Conservation (phyloP, 2,888 invertebrate genomes). For the Ganaspis brasiliensis region DNA sequence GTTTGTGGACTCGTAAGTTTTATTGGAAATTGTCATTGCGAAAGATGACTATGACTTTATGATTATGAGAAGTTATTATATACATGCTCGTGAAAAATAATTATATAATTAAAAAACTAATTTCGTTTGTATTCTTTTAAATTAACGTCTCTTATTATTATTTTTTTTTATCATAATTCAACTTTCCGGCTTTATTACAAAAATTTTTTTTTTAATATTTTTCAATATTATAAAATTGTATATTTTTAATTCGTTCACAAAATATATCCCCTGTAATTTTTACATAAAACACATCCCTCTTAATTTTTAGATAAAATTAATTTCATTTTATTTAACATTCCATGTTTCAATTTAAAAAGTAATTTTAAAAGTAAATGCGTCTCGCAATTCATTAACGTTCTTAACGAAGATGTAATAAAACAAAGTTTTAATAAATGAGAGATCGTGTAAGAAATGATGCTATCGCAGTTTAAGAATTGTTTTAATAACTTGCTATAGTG, state of each 20-base stretch:
- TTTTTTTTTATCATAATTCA: no score
- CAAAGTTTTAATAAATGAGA: slow-evolving; percentile 16
- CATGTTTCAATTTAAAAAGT: no score
- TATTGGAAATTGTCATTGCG: slow-evolving; percentile 11
- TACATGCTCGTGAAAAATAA: slow-evolving; percentile 21
- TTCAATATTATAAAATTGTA: no score
- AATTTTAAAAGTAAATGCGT: background rate
- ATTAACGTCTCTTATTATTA: no score
- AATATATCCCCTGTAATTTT: no score
- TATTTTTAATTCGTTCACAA: no score
- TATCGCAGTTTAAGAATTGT: slow-evolving; percentile 27
- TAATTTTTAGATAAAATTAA: no score
- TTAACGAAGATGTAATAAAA: slow-evolving; percentile 13
- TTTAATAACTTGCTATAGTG: slow-evolving; percentile 30
- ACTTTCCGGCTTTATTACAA: no score
- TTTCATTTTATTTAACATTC: no score
- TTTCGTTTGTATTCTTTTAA: background rate
- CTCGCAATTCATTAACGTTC: background rate
- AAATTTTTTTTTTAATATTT: no score
- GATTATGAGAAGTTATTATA: slow-evolving; percentile 24
- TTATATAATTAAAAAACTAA: background rate
- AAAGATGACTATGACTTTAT: slow-evolving; percentile 21
- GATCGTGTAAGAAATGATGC: slow-evolving; percentile 20
- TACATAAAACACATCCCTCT: no score
- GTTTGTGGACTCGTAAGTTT: background rate